A percentile compares a stretch with the other conserved stretches of the same genome.
Conservation (phyloP, 2,888 invertebrate genomes). For the Ectemnius lituratus region DNA sequence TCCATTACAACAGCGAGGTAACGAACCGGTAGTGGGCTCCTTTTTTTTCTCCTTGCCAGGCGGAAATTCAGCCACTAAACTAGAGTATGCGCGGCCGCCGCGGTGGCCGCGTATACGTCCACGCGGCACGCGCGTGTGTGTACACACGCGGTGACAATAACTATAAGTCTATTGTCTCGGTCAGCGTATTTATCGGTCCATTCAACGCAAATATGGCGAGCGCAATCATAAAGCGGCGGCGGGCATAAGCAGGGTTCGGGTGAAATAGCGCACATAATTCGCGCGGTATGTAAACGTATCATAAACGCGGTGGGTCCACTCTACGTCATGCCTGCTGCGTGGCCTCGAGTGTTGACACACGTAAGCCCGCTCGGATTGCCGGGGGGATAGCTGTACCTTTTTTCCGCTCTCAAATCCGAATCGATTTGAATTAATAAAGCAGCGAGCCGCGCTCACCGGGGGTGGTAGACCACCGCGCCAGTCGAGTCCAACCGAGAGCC, state of each 20-base stretch:
- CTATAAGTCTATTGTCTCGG: slow-evolving; percentile 64
- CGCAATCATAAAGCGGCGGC: slow-evolving; percentile 57
- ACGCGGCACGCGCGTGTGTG: slow-evolving; percentile 20
- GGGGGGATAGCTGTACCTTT: neutral
- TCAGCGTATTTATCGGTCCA: slow-evolving; percentile 60
- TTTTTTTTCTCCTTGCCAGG: slow-evolving; percentile 28
- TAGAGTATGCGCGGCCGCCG: slow-evolving; percentile 41
- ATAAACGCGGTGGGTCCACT: slow-evolving; percentile 48
- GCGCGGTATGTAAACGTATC: slow-evolving; percentile 43
- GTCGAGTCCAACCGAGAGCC: too few species aligned
- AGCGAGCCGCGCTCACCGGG: neutral
- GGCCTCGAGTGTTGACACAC: slow-evolving; percentile 22
- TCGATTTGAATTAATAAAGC: slow-evolving; percentile 32
- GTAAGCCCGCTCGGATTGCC: neutral
- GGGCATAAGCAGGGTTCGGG: slow-evolving; percentile 37
- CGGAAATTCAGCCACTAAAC: slow-evolving; percentile 59
- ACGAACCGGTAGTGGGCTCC: slow-evolving; percentile 32
- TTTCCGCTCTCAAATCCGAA: slow-evolving; percentile 17
- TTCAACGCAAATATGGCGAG: slow-evolving; percentile 64
- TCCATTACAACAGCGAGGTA: slow-evolving; percentile 36
- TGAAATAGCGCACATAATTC: slow-evolving; percentile 60
- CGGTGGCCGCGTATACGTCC: slow-evolving; percentile 20
- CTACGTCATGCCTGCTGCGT: slow-evolving; percentile 33
- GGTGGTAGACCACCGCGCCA: slow-evolving; percentile 2
- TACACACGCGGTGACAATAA: slow-evolving; percentile 55